Conservation (phyloP, 1,140 invertebrate species). For the Chironomus striatipennis region DNA sequence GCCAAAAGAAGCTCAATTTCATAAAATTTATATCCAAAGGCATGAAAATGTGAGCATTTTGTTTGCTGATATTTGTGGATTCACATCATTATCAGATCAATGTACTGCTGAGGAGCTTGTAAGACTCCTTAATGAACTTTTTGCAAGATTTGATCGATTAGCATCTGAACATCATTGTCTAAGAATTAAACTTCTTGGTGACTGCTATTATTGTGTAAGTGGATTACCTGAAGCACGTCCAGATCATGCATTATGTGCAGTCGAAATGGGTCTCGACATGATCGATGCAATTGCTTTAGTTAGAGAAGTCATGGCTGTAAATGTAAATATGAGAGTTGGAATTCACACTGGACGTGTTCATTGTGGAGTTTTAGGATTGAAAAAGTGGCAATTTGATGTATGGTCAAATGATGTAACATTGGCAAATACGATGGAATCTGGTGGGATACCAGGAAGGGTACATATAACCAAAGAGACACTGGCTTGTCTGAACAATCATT, state of each 20-base stretch:
- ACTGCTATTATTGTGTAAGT: slow-evolving; percentile 92
- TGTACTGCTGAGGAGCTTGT: slow-evolving; percentile 95
- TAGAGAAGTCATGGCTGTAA: slow-evolving; percentile 79
- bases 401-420: slow-evolving; percentile 95
- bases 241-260: slow-evolving; percentile 88
- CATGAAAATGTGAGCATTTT: slow-evolving; percentile 96
- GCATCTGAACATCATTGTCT: slow-evolving; percentile 86
- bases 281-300: slow-evolving; percentile 89
- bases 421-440: slow-evolving; percentile 94
- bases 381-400: slow-evolving; percentile 75
- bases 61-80: slow-evolving; percentile 97
- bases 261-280: slow-evolving; percentile 95
- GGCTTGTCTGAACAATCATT: slow-evolving; percentile 72
- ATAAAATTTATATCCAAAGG: slow-evolving; percentile 95
- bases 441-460: slow-evolving; percentile 86
- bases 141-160: slow-evolving; percentile 88
- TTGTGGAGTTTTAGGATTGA: slow-evolving; percentile 86
- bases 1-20: slow-evolving; percentile 86
- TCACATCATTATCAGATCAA: slow-evolving; percentile 88
- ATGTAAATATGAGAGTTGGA: slow-evolving; percentile 91
- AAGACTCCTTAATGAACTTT: slow-evolving; percentile 87
- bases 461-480: slow-evolving; percentile 90
- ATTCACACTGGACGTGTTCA: slow-evolving; percentile 90
- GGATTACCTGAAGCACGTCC: slow-evolving; percentile 78
- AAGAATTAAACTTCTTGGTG: slow-evolving; percentile 84